A percentile compares a stretch with the other conserved stretches of the same genome.
Conservation (phyloP, 2,888 invertebrate species). For the Eurytoma adleriae region DNA sequence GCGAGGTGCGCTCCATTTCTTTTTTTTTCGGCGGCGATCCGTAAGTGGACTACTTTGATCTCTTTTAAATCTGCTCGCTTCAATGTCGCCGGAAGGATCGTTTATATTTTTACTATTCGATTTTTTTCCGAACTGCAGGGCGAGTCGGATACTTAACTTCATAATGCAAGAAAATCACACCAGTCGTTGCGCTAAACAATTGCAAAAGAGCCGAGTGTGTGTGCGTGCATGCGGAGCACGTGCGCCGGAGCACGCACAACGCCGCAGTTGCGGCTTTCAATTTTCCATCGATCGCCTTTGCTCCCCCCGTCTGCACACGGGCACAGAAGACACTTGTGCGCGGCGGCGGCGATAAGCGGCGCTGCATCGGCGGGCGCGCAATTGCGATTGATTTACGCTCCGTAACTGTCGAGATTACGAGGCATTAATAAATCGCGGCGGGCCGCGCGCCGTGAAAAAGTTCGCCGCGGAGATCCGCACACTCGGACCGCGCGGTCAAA, state of each 20-base stretch:
- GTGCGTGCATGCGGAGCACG: no score
- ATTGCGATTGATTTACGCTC: conserved; percentile 54
- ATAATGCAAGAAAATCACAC: no score
- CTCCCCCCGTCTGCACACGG: background rate
- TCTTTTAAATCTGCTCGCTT: conserved; percentile 3
- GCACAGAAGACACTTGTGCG: conserved; percentile 7
- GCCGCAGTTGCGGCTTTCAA: background rate
- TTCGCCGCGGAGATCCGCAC: background rate
- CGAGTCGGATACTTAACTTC: no score
- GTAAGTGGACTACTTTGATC: background rate
- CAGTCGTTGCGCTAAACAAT: background rate
- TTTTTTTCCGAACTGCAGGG: no score
- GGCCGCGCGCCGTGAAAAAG: background rate
- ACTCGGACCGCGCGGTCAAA: conserved; percentile 27
- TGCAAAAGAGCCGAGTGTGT: background rate
- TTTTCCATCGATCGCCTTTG: background rate
- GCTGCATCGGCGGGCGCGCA: conserved; percentile 23
- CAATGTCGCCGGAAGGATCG: no score
- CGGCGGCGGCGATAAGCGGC: conserved; percentile 47
- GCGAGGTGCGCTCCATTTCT: no score
- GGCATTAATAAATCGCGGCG: conserved; percentile 38
- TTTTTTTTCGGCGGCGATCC: no score
- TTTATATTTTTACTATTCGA: no score
- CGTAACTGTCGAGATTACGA: conserved; percentile 50
- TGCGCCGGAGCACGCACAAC: no score